Base-by-base conservation (phyloP, 2,888 invertebrate species). In the Embidobia sp. region DNA sequence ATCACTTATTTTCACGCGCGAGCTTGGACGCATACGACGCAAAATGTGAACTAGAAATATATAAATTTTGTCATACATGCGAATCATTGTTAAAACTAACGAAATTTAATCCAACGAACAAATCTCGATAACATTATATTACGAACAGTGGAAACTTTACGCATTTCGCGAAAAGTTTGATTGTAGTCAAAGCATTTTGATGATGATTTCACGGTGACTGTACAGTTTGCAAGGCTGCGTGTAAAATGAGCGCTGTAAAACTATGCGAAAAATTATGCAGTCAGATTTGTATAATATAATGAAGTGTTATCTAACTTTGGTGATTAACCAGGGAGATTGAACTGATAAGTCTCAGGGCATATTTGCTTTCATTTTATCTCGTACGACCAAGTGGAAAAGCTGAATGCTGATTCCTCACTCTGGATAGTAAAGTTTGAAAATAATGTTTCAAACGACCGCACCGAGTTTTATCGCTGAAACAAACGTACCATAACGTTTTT, bases 271-370 rank as follows among this genome's bases (percentile, higher is more conserved):
- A 77, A 77, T 48, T 72, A 72, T 66, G 46, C 72, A 49, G 49
- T 42, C 15, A 42, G 48, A 72, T 67, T 72, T 66, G 63, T 66
- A 49, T 72, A 55, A 63, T 57, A 72, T 77, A 72, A 66, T 72
- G 67, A 72, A 72, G 72, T 67, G 72, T 67, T 77, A 77, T 77
- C 61, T 31, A 77, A 77, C 77, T 77, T 77, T 61, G 53, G 72
- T 67, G 72, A 72, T 72, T 72, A 77, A 77, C 61, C 55, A 22
- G 37, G 16, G 72, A 67, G 51, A 72, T 77, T 72, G 48, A 51
- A 44, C 64, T 63, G 76, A 76, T 76, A 76, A 76, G 76, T 77
- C 69, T 55, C 16, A 53, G 66, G 46, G 53, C 72, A 72, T 72
- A 67, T 77, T 72, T 77, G 77, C 72, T 77, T 66, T 44, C 61